Percentiles rank a stretch among this genome's conserved stretches.
Evolutionary conservation across 2,797 vertebrate species (phyloP).

Genomic region (Karalla daura): DNA sequence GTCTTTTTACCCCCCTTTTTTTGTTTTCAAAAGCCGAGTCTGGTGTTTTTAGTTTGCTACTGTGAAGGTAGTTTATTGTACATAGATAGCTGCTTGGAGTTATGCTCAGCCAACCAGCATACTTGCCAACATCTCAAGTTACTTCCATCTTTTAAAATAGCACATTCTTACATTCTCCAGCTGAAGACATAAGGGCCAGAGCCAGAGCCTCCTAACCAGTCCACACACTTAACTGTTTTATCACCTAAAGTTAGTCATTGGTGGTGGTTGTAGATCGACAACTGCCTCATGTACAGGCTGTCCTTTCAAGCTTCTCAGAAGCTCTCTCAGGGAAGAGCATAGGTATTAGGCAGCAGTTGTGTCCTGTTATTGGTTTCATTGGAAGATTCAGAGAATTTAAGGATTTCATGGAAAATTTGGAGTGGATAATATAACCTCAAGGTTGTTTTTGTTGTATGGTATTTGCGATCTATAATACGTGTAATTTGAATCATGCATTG

Average conservation of each 20-base stretch:
- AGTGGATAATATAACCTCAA: no score
- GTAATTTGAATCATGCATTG: no score
- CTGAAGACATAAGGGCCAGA: constrained; percentile 46
- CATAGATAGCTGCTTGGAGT: constrained; percentile 57
- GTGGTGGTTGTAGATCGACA: neutral
- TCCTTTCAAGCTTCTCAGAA: neutral
- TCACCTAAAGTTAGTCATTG: neutral
- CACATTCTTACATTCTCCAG: constrained; percentile 70
- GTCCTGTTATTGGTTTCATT: neutral
- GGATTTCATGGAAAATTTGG: no score
- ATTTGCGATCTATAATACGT: no score
- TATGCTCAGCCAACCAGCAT: constrained; percentile 69
- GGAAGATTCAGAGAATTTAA: no score
- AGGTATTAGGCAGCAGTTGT: neutral
- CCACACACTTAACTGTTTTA: constrained; percentile 20
- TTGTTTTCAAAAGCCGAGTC: neutral
- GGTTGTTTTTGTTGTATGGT: no score
- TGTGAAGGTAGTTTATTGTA: constrained; percentile 25
- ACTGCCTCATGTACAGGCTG: constrained; percentile 1
- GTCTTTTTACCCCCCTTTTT: neutral
- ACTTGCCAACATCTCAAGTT: constrained; percentile 78
- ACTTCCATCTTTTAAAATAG: constrained; percentile 85
- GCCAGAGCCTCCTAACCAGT: constrained; percentile 25
- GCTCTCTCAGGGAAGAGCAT: neutral
- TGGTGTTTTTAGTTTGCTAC: neutral